A percentile compares a stretch with the other conserved stretches of the same genome.
Conservation (phyloP, 2,888 invertebrate species). For the Nipponacmea schrenckii region DNA sequence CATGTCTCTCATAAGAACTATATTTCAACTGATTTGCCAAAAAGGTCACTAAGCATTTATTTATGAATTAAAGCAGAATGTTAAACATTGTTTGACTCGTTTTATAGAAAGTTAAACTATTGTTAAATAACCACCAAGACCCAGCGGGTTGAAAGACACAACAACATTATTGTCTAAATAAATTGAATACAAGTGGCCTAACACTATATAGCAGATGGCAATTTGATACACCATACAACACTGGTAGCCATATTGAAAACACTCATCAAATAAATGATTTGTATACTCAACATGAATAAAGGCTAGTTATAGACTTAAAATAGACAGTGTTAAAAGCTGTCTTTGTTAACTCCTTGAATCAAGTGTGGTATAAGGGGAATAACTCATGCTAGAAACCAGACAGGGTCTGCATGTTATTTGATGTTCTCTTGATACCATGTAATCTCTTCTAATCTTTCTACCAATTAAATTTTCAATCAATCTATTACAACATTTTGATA, state of each 20-base stretch:
- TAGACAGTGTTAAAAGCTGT: conserved; percentile 7
- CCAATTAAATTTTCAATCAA: no score
- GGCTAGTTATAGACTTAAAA: conserved; percentile 8
- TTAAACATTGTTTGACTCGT: not conserved
- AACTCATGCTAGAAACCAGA: not conserved
- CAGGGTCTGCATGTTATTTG: no score
- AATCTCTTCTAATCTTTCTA: no score
- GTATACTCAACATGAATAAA: conserved; percentile 9
- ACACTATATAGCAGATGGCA: conserved; percentile 16
- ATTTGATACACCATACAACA: conserved; percentile 17
- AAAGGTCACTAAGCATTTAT: no score
- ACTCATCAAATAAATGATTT: conserved; percentile 9
- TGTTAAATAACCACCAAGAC: not conserved
- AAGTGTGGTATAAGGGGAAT: not conserved
- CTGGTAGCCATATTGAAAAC: conserved; percentile 20
- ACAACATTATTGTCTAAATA: not conserved
- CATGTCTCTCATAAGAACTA: no score
- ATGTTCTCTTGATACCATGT: no score
- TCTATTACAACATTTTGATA: no score
- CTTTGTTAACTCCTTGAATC: not conserved
- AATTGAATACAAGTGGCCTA: conserved; percentile 1
- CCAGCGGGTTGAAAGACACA: not conserved
- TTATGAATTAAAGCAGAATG: no score
- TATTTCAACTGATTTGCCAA: no score
- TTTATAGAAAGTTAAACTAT: not conserved